Conservation (phyloP, 2,888 invertebrate species). For the Melieria crassipennis region DNA sequence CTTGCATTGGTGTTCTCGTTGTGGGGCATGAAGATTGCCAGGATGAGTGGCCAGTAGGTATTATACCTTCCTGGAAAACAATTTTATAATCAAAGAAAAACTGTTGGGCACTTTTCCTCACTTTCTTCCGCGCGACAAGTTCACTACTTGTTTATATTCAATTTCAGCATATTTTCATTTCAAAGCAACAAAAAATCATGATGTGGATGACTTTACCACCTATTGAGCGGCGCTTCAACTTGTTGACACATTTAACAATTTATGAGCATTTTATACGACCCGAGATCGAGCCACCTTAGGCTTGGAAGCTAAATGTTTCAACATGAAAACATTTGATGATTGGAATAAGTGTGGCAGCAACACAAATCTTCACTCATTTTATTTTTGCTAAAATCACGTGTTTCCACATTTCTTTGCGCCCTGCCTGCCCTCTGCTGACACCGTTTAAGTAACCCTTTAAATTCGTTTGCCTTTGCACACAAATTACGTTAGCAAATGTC, state of each 20-base stretch:
- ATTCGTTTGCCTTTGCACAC: neutral
- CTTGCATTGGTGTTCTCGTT: neutral
- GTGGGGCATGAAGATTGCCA: too few relatives aligned
- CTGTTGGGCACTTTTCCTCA: too few relatives aligned
- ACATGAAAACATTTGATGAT: too few relatives aligned
- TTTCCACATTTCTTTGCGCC: too few relatives aligned
- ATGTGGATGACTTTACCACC: neutral
- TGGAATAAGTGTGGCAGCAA: too few relatives aligned
- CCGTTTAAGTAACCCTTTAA: slow-evolving; percentile 10
- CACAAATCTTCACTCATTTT: too few relatives aligned
- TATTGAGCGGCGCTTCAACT: slow-evolving; percentile 12
- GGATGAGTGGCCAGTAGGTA: neutral
- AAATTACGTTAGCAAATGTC: neutral
- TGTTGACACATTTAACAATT: slow-evolving; percentile 21
- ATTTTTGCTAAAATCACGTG: too few relatives aligned
- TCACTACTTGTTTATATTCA: neutral
- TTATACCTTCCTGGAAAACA: slow-evolving; percentile 18
- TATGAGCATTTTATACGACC: slow-evolving; percentile 20
- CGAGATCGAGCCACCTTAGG: neutral
- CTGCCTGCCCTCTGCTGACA: neutral
- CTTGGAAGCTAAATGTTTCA: too few relatives aligned
- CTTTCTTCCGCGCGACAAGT: too few relatives aligned
- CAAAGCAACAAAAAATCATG: too few relatives aligned
- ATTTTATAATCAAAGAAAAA: neutral
- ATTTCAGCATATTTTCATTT: neutral